Evolutionary conservation across 2,888 invertebrate genomes (phyloP).

Genomic region (Melinaea marsaeus): DNA sequence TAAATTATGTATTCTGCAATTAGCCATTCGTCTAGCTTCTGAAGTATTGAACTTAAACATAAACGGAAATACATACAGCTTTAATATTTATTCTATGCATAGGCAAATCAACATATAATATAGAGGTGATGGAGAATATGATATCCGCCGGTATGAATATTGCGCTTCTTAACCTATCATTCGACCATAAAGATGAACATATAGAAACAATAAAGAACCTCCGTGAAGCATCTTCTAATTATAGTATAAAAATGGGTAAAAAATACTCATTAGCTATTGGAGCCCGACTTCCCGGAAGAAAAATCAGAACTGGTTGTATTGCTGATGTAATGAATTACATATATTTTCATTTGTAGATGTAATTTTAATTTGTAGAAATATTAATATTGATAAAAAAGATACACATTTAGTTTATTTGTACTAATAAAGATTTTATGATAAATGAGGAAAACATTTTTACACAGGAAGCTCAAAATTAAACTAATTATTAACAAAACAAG

Average conservation of each 20-base stretch:
- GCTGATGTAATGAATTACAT: conserved; percentile 81
- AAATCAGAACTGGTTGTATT: conserved; percentile 91
- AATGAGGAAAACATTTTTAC: no score
- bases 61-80: no score
- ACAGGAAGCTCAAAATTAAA: no score
- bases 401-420: no score
- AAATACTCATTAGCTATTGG: conserved; percentile 89
- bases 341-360: no score
- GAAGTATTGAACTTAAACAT: no score
- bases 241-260: conserved; percentile 79
- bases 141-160: conserved; percentile 76
- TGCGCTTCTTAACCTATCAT: conserved; percentile 65
- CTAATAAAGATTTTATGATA: no score
- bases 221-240: conserved; percentile 70
- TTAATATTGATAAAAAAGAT: no score
- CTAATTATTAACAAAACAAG: no score
- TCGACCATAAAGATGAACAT: conserved; percentile 60
- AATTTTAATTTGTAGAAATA: no score
- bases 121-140: conserved; percentile 66
- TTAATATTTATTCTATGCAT: conserved; percentile 2
- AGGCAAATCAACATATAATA: conserved; percentile 55
- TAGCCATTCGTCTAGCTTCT: no score
- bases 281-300: conserved; percentile 90
- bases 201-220: conserved; percentile 63
- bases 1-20: no score